Evolutionary conservation across 2,797 vertebrate genomes (phyloP), one percentile per base, ranked within the genome.

Genomic region (Fringilla coelebs): DNA sequence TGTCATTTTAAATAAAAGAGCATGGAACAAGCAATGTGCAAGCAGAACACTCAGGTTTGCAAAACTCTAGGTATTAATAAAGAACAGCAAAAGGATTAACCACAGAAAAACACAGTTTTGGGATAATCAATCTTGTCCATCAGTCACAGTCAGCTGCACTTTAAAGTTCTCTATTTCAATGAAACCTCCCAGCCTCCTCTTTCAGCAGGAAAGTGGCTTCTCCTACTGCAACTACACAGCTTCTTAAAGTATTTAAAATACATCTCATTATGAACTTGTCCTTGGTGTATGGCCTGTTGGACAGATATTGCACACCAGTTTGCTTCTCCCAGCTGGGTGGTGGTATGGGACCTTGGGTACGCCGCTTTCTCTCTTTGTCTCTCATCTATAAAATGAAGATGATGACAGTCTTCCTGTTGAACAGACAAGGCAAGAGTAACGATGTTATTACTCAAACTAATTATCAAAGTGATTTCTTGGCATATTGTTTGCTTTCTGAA

Each of bases 401-500:
- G 71, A 87, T 55, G 16, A 74, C 41, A 89, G 10, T 49, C 32
- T 74, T 91, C 22, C 31, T 91, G 34, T 66, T 71, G 38, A 81
- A 94, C 67, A 84, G 58, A 55, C n/a, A 67, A 87, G 48, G 38
- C 17, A 85, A 85, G 41, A 74, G 60, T 85, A 78, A 2, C 3
- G 0, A 61, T 61, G 32, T 62, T 87, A 67, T 85, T 73, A 73
- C 66, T 90, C 55, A 90, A 87, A 89, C 55, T 91, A 94, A 91
- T 94, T 89, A 89, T 60, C 60, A 74, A 52, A 74, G n/a, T 1
- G 1, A 70, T 93, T 91, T 75, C 38, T 88, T 93, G 25, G 51
- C 63, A 55, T 49, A 43, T 25, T 81, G 31, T 86, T 94, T 93
- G 63, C 79, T 86, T 95, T 95, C 67, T 71, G 70, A 91, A 91